Evolutionary conservation across 1,140 invertebrate genomes (phyloP), one percentile per base, ranked within the genome.

Genomic region (Bombus impatiens): DNA sequence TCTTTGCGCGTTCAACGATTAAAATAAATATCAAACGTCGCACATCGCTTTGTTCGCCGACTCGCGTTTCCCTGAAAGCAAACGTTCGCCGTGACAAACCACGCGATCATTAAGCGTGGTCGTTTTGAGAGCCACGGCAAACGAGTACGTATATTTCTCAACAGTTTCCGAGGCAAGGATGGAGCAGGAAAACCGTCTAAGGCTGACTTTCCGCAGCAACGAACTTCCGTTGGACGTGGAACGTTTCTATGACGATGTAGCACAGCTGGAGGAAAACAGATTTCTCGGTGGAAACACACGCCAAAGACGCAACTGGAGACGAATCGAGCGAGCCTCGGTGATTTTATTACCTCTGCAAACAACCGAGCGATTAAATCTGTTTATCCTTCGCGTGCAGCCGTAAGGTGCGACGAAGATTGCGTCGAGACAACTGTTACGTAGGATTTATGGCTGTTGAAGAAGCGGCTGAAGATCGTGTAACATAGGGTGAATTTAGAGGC

Each of bases 401-500:
- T 22, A 9, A 35, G 25, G 8, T 25, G n/a, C 32, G 25, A 13
- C 32, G 53, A 76, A 53, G 1, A 5, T 35, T 8, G 53, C 28
- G 47, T 22, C 5, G 18, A 53, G 47, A 53, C 53, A 77, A 53
- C 75, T 77, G 75, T 77, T 62, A 35, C 53, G 5, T 35, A n/a
- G 32, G 74, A 77, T 77, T 77, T 77, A 59, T n/a, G 13, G 35
- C 25, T 77, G 53, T 40, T 59, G 22, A 59, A 62, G 32, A 40
- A 77, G 53, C 25, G 74, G 47, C 47, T 53, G 47, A 53, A 53
- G 47, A 53, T 22, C 47, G 47, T 22, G 47, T 53, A 53, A 22
- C 47, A 0, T 53, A 53, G 15, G 5, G 18, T 53, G 47, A 53
- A 53, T 53, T 53, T 53, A 53, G 18, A 53, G 18, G 18, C 47